A percentile compares a stretch with the other conserved stretches of the same genome.
Conservation (phyloP, 2,113 vertebrate genomes). For the Thoracochromis brauschi region DNA sequence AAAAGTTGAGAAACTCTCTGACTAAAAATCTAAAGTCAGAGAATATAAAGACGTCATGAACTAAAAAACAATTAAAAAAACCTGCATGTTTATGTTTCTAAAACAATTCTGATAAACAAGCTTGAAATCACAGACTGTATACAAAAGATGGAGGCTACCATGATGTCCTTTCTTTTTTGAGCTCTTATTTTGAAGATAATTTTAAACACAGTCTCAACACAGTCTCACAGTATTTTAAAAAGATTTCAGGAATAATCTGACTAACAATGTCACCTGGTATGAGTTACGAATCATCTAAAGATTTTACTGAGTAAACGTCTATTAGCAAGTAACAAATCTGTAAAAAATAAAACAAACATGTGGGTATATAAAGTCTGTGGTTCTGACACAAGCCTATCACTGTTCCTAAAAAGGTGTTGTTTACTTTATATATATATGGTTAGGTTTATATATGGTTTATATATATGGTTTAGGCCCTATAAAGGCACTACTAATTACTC, state of each 20-base stretch:
- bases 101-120: neutral
- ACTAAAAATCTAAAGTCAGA: neutral
- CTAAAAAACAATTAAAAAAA: rapidly evolving
- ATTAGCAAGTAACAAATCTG: neutral
- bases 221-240: neutral
- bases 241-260: neutral
- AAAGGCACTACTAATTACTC: neutral
- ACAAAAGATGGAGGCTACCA: neutral
- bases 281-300: neutral
- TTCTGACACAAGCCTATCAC: neutral
- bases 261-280: neutral
- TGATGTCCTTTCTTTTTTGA: neutral
- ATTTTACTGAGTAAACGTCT: neutral
- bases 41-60: neutral
- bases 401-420: neutral
- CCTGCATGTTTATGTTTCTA: rapidly evolving
- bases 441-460: neutral
- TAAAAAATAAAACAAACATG: neutral
- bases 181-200: neutral
- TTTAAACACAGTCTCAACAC: neutral
- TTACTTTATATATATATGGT: neutral
- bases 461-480: neutral
- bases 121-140: neutral
- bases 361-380: neutral
- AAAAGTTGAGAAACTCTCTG: neutral